A percentile compares a stretch with the other conserved stretches of the same genome.
Conservation (phyloP, 2,797 vertebrate species). For the Sebastes itinus region DNA sequence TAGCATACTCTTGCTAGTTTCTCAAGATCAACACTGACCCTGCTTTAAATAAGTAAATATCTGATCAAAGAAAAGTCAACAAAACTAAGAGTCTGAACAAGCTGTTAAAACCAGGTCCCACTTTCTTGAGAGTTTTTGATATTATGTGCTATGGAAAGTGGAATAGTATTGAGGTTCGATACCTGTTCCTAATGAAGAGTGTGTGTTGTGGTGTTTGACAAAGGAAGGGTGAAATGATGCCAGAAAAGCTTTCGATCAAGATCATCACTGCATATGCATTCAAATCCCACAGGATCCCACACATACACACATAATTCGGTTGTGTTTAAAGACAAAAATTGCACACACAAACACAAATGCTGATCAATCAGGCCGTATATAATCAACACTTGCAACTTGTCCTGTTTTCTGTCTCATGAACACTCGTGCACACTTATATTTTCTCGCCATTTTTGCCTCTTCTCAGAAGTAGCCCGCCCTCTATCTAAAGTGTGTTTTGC, state of each 20-base stretch:
- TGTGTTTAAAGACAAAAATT: slow-evolving; percentile 26
- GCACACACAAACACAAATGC: slow-evolving; percentile 37
- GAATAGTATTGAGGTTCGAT: not conserved
- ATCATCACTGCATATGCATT: slow-evolving; percentile 30
- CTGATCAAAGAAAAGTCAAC: not conserved
- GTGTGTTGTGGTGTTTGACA: slow-evolving; percentile 30
- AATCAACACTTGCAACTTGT: slow-evolving; percentile 56
- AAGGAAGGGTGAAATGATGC: slow-evolving; percentile 30
- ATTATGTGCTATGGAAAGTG: not conserved
- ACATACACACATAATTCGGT: not conserved
- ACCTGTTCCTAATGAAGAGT: not conserved
- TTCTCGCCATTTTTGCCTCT: slow-evolving; percentile 71
- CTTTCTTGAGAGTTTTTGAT: not conserved
- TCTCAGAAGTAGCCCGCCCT: slow-evolving; percentile 74
- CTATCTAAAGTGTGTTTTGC: slow-evolving; percentile 78
- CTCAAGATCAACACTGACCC: too few relatives aligned
- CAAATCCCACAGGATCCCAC: slow-evolving; percentile 18
- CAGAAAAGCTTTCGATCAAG: slow-evolving; percentile 42
- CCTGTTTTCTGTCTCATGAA: slow-evolving; percentile 51
- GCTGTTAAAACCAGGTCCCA: not conserved
- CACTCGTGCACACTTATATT: slow-evolving; percentile 48
- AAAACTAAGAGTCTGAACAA: not conserved
- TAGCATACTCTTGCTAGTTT: too few relatives aligned
- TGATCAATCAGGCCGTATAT: slow-evolving; percentile 49
- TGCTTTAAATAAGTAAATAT: not conserved